Percentiles rank a stretch among this genome's conserved stretches.
Evolutionary conservation across 2,113 vertebrate genomes (phyloP).

Genomic region (Mirza zaza): DNA sequence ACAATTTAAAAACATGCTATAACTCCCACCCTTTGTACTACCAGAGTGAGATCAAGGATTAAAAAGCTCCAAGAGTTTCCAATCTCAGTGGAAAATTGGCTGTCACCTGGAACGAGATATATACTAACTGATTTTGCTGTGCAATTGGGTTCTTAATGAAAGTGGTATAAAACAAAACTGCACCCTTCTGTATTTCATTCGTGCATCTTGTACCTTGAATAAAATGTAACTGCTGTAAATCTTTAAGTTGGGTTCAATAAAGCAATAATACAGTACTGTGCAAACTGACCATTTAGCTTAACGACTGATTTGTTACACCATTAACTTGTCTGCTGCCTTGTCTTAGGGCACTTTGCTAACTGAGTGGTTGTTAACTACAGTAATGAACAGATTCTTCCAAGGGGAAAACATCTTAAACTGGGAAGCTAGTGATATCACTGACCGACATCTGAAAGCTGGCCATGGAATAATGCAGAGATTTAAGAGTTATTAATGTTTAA

Average conservation of each 20-base stretch:
- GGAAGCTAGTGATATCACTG: conserved; percentile 33
- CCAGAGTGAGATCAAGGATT: conserved; percentile 70
- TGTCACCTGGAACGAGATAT: conserved; percentile 64
- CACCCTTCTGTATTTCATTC: conserved; percentile 72
- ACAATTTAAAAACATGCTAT: conserved; percentile 56
- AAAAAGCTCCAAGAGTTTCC: conserved; percentile 75
- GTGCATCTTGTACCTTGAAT: conserved; percentile 78
- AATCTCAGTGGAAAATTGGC: conserved; percentile 77
- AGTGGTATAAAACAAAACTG: conserved; percentile 80
- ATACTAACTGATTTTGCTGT: conserved; percentile 75
- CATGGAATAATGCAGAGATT: conserved; percentile 47
- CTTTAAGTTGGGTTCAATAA: conserved; percentile 83
- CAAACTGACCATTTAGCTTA: conserved; percentile 83
- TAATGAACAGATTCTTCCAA: conserved; percentile 80
- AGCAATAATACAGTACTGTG: conserved; percentile 81
- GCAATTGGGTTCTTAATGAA: conserved; percentile 77
- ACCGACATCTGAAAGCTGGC: conserved; percentile 30
- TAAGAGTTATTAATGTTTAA: conserved; percentile 62
- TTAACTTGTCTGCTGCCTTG: conserved; percentile 81
- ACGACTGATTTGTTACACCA: conserved; percentile 83
- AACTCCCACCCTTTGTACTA: not conserved
- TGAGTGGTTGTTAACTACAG: conserved; percentile 79
- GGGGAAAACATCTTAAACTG: conserved; percentile 55
- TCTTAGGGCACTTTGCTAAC: conserved; percentile 80
- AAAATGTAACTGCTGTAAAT: conserved; percentile 83